Evolutionary conservation across 1,140 invertebrate species (phyloP), one percentile per base, ranked within the genome.

Genomic region (Frieseomelitta varia): DNA sequence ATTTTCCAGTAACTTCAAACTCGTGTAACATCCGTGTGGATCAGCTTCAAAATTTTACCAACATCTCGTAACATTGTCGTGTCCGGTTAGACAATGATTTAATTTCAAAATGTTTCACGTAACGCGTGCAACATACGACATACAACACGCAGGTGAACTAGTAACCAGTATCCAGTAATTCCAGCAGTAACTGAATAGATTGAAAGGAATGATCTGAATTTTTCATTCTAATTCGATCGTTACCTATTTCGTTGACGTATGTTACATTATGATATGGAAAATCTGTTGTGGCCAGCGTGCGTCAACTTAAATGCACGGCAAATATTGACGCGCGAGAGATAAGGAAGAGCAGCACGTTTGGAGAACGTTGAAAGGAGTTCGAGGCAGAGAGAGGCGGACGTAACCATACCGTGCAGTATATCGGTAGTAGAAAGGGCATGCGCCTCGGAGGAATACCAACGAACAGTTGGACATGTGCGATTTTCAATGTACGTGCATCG

Each of bases 261-360:
- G 55, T 61, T 63, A 63, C 39, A 47, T 73, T 53, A 63, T 6
- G 39, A 10, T 0, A 81, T 61, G 55, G 30, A 58, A 72, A 61
- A 47, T 61, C 51, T 68, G 19, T 73, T 73, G 2, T 51, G 17
- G 12, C 39, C 55, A 8, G 39, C 56, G 30, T 21, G 24, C 19
- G 27, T 39, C 34, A 19, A 47, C 14, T 73, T 74, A 53, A 81
- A 69, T 27, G n/a, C 56, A 63, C 69, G 21, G 55, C 69, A 81
- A 81, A 75, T 81, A 75, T 75, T 81, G 79, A 74, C 71, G 75
- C 58, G 71, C 51, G 39, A 67, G 30, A 55, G 71, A 65, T 55
- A 81, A 81, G 47, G 71, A 47, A 47, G 55, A 53, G 24, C 24
- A 81, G 55, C 58, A 61, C 53, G 51, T 81, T 75, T 75, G 27